These are phyloP conservation scores for Drosophila chauvacae DNA, from an alignment of 1,140 invertebrate genomes.

Conservation along the genomic window DNA sequence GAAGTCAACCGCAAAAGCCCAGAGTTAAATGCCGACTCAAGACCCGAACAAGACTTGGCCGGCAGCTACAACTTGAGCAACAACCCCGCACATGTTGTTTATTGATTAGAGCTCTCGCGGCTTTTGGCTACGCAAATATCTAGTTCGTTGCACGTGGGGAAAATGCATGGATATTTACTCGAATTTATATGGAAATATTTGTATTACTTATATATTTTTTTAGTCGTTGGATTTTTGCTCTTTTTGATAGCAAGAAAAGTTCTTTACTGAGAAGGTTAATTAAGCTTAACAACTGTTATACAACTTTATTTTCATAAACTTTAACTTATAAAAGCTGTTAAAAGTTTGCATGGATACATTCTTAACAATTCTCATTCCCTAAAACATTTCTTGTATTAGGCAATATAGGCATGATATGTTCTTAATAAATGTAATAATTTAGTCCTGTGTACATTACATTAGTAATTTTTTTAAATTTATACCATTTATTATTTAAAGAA, in stretches of 20 bases:
- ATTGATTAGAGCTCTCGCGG: slow-evolving; percentile 36
- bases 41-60: slow-evolving; percentile 31
- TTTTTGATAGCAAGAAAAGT: not conserved
- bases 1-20: slow-evolving; percentile 24
- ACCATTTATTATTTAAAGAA: too few relatives aligned
- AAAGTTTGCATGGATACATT: too few relatives aligned
- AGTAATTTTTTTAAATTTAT: too few relatives aligned
- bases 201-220: not conserved
- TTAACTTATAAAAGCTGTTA: too few relatives aligned
- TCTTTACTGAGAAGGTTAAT: too few relatives aligned
- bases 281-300: too few relatives aligned
- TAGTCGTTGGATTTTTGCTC: accelerated
- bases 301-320: too few relatives aligned
- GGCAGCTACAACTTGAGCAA: slow-evolving; percentile 26
- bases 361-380: too few relatives aligned
- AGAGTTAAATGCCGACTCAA: slow-evolving; percentile 29
- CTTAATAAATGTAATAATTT: too few relatives aligned
- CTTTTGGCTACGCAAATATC: slow-evolving; percentile 37
- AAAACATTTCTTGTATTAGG: too few relatives aligned
- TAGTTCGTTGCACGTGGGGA: not conserved
- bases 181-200: not conserved
- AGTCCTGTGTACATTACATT: too few relatives aligned
- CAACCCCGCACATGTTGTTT: slow-evolving; percentile 28
- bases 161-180: slow-evolving; percentile 2
- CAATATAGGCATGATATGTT: too few relatives aligned